Base-by-base conservation (phyloP, 2,888 invertebrate species). In the Drosophila dives region DNA sequence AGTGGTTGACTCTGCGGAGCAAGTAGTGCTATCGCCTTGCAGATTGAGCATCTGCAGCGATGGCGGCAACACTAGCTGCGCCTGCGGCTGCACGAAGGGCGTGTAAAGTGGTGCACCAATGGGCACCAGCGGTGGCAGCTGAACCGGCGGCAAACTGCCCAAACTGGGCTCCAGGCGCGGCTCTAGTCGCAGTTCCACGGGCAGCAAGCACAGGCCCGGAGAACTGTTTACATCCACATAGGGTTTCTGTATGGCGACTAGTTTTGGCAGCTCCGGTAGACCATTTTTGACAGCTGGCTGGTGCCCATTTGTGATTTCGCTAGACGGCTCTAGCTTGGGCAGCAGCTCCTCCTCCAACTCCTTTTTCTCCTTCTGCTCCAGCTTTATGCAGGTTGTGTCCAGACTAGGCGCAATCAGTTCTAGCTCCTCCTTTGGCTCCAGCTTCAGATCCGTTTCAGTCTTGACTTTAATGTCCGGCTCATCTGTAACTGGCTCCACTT, bases 61-160 rank as follows among this genome's bases (percentile, higher is more conserved):
- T 6, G 83, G 81, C 1, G 90, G 71, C 59, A 84, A 63, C 3
- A 71, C 73, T 1, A 73, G 63, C 23, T 81, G 83, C 20, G 63
- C 63, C 34, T 75, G 72, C 1, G 77, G 75, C 45, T 81, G 78
- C n/a, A 81, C 71, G 42, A 80, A 81, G 8, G 87, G 74, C 11
- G 85, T 77, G 36, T 66, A 77, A 1, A 83, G 73, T n/a, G 90
- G 90, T 1, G 83, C 90, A 15, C 87, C 88, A 49, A 86, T 90
- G 1, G 85, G 89, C 53, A 88, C 89, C 38, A 89, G 54, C 5
- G 86, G 89, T 3, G 88, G 89, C 61, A 87, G 65, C 69, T 79
- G 81, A n/a, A 86, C 38, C 2, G 83, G 63, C 45, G 59, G 67
- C 36, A 65, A 29, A 23, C 61, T 64, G 34, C 42, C 32, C 3